A percentile compares a stretch with the other conserved stretches of the same genome.
These are phyloP conservation scores for Sturnus vulgaris DNA, from an alignment of 2,113 vertebrate genomes.

Conservation along the genomic window DNA sequence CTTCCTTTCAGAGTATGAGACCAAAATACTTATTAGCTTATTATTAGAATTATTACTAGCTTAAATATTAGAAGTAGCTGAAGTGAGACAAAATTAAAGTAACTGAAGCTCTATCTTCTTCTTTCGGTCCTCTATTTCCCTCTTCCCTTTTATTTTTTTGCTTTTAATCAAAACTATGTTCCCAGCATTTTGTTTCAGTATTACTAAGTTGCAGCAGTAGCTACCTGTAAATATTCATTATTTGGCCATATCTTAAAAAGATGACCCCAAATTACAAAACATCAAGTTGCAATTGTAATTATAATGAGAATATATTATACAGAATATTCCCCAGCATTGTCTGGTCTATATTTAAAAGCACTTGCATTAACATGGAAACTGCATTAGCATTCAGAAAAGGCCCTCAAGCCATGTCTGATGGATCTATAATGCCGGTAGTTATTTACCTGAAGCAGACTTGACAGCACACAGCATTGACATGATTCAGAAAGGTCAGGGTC, in stretches of 20 bases:
- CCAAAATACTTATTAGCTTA: neutral
- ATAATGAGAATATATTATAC: neutral
- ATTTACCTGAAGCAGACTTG: neutral
- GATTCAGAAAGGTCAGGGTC: neutral
- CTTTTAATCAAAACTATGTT: neutral
- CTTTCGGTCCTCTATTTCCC: rapidly evolving
- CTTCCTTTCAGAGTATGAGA: neutral
- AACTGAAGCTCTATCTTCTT: neutral
- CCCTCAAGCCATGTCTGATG: neutral
- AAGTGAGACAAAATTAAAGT: neutral
- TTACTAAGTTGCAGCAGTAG: neutral
- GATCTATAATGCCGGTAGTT: neutral
- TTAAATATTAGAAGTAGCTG: neutral
- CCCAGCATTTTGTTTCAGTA: neutral
- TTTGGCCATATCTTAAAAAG: neutral
- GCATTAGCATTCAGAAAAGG: neutral
- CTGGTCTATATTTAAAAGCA: neutral
- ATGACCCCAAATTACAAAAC: neutral
- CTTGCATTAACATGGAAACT: neutral
- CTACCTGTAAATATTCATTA: neutral
- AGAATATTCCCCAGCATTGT: neutral
- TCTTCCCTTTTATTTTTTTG: neutral
- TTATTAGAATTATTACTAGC: too few species aligned
- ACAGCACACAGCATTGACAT: neutral
- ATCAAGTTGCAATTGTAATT: neutral